Conservation (phyloP, 1,140 invertebrate genomes). For the Aethina tumida region DNA sequence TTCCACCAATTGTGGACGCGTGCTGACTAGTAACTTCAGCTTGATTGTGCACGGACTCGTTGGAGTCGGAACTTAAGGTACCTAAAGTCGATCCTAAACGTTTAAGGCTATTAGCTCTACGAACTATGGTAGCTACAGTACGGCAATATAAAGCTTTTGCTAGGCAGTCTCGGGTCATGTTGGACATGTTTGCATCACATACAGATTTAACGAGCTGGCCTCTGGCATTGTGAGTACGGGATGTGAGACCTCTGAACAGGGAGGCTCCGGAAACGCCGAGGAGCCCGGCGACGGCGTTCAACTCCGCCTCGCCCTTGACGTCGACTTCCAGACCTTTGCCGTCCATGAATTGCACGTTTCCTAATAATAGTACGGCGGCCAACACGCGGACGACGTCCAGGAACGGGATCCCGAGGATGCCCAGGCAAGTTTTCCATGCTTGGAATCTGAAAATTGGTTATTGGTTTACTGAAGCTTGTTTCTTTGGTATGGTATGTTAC, state of each 20-base stretch:
- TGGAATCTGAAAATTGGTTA: slow-evolving; percentile 60
- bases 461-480: too few species aligned
- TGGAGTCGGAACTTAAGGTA: slow-evolving; percentile 81
- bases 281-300: slow-evolving; percentile 74
- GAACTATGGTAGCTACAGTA: slow-evolving; percentile 88
- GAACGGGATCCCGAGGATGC: slow-evolving; percentile 86
- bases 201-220: slow-evolving; percentile 76
- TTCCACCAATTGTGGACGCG: slow-evolving; percentile 65
- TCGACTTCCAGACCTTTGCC: slow-evolving; percentile 60
- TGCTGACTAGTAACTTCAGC: slow-evolving; percentile 70
- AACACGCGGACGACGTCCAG: slow-evolving; percentile 86
- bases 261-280: slow-evolving; percentile 68
- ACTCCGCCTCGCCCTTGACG: slow-evolving; percentile 65
- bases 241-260: slow-evolving; percentile 72
- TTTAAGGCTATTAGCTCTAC: slow-evolving; percentile 85
- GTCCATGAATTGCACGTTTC: slow-evolving; percentile 84
- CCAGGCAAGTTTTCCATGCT: slow-evolving; percentile 83
- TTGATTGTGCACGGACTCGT: slow-evolving; percentile 84
- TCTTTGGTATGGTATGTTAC: slow-evolving; percentile 17
- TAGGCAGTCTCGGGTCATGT: slow-evolving; percentile 77
- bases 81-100: slow-evolving; percentile 78
- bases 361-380: slow-evolving; percentile 80
- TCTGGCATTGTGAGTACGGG: slow-evolving; percentile 70
- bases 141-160: slow-evolving; percentile 90
- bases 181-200: slow-evolving; percentile 75